phyloP scores from a whole-genome alignment of 2,113 vertebrate species.

The Lipophrys pholis region DNA sequence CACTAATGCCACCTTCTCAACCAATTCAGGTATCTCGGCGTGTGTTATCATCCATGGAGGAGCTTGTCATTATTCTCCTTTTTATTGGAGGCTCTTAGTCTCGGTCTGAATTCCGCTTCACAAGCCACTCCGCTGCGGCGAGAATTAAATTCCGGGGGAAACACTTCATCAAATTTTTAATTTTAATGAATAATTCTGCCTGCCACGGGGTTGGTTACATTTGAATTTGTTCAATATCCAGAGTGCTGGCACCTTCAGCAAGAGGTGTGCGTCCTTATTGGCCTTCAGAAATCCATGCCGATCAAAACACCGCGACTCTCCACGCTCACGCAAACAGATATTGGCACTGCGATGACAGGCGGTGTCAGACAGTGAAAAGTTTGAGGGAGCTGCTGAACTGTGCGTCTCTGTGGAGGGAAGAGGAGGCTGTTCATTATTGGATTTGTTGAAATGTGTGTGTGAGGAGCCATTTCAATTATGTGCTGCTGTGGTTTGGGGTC shows the following conservation, averaged over 20 bases:
- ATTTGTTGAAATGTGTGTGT: conserved; percentile 71
- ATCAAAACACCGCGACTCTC: not conserved
- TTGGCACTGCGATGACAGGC: conserved; percentile 48
- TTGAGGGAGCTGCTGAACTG: conserved; percentile 62
- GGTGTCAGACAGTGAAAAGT: conserved; percentile 51
- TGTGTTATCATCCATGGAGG: conserved; percentile 28
- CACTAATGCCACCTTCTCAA: too few species aligned
- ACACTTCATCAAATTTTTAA: conserved; percentile 57
- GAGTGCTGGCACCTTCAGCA: conserved; percentile 5
- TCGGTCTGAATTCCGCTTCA: conserved; percentile 22
- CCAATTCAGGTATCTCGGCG: not conserved
- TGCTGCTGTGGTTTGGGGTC: conserved; percentile 76
- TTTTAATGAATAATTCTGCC: conserved; percentile 59
- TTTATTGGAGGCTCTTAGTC: conserved; percentile 38
- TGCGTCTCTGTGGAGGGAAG: conserved; percentile 57
- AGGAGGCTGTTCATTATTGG: conserved; percentile 70
- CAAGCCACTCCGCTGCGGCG: conserved; percentile 25
- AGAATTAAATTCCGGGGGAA: conserved; percentile 46
- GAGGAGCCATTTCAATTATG: conserved; percentile 78
- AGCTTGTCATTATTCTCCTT: conserved; percentile 25
- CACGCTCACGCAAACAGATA: conserved; percentile 14
- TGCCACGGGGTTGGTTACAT: conserved; percentile 53
- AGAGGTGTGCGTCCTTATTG: not conserved
- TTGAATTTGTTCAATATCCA: conserved; percentile 44
- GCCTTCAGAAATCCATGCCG: conserved; percentile 10